Conservation (phyloP, 1,140 invertebrate genomes). For the Grapholita molesta region DNA sequence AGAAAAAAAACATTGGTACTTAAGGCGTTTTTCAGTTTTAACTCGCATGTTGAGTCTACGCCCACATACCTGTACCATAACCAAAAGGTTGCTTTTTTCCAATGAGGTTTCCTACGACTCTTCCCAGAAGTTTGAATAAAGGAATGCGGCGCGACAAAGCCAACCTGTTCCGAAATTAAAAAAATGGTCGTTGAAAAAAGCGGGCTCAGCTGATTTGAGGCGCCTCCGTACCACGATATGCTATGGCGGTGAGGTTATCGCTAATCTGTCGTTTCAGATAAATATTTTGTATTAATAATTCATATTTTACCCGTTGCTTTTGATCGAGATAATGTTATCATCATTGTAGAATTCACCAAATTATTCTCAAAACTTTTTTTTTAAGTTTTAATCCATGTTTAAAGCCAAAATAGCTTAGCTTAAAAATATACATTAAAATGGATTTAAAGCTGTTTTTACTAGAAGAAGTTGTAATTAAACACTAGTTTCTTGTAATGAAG, state of each 20-base stretch:
- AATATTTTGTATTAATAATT: background rate
- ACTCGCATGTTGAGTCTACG: background rate
- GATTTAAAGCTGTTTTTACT: background rate
- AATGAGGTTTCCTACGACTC: constrained; percentile 26
- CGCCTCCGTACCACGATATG: constrained; percentile 46
- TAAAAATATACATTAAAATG: background rate
- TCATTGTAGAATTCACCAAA: background rate
- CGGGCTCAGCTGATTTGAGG: constrained; percentile 62
- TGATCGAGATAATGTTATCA: background rate
- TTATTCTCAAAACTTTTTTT: background rate
- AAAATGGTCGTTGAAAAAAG: constrained; percentile 48
- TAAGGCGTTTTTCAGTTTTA: background rate
- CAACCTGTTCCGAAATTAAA: constrained; percentile 53
- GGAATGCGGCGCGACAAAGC: constrained; percentile 40
- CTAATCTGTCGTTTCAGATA: background rate
- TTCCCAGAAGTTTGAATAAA: constrained; percentile 51
- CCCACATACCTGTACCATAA: constrained; percentile 14
- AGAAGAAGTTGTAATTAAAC: background rate
- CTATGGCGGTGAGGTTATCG: constrained; percentile 10
- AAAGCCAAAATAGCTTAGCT: background rate
- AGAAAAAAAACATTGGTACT: background rate
- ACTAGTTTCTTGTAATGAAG: background rate
- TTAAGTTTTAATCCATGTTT: background rate
- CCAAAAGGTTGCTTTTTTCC: constrained; percentile 18
- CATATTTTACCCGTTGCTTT: background rate